Base-by-base conservation (phyloP, 2,888 invertebrate species). In the Caenorhabditis afra region DNA sequence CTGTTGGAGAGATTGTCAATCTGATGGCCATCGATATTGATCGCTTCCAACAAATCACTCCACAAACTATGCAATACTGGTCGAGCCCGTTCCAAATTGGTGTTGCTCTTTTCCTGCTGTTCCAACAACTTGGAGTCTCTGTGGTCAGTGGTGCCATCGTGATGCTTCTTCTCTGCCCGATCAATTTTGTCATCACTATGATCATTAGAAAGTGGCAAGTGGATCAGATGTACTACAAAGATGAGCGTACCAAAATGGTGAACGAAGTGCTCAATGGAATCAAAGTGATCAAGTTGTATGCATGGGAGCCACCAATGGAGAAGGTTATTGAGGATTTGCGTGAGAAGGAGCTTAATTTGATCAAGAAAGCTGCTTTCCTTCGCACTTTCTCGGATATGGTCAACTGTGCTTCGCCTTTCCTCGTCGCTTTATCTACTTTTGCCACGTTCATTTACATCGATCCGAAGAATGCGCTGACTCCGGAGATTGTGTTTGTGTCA, bases 381-480 rank as follows among this genome's bases (percentile, higher is more conserved):
- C 62, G 82, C 22, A 81, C 85, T 57, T 59, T 88, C 59, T 62
- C 81, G 35, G 87, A 88, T 62, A 81, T 86, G 87, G 67, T 87
- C 50, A 86, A 87, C 66, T 68, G 73, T 14, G 86, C 87, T 16
- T 81, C 83, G 11, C 87, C 87, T 16, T 97, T 96, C 90, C 97
- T 97, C 93, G 96, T 97, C 90, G 95, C 97, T 90, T 93, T 97
- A 90, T 95, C 97, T 91, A 94, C 97, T 91, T 96, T 98, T 94
- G 97, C 84, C 50, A 84, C 87, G 12, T 87, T 81, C 68, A 80
- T 86, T 3, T 59, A 80, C 37, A 20, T 81, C 23, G 87, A 87
- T 45, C 64, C 81, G 8, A 57, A 58, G 20, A 87, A 87, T 57
- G 79, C 87, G 45, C 68, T 87, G 1, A 87, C 87, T 4, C 87